A percentile compares a stretch with the other conserved stretches of the same genome.
phyloP scores from a whole-genome alignment of 53 echinoderm and acorn worm genomes.

The Apostichopus leukothele region DNA sequence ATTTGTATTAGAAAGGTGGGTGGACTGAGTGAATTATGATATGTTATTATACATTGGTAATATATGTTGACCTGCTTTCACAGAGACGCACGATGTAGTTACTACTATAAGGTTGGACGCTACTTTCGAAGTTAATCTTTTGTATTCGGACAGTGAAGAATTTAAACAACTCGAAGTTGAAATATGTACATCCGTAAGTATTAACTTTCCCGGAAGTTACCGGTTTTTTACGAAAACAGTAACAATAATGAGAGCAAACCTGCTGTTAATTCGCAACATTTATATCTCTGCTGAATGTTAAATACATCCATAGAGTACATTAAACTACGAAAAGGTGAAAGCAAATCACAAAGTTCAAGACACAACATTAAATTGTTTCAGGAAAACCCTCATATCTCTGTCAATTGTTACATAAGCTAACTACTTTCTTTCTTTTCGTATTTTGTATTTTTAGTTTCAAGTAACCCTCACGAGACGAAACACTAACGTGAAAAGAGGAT shows the following conservation, averaged over 20 bases:
- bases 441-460: not conserved
- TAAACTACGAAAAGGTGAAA: not conserved
- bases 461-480: not conserved
- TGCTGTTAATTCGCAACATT: not conserved
- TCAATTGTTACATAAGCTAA: no score
- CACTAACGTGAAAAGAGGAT: constrained; percentile 10
- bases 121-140: not conserved
- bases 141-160: not conserved
- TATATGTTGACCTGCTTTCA: not conserved
- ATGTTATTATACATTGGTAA: not conserved
- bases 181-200: constrained; percentile 17
- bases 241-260: not conserved
- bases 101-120: not conserved
- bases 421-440: not conserved
- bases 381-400: not conserved
- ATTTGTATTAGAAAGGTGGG: not conserved
- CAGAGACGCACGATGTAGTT: not conserved
- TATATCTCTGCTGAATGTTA: not conserved
- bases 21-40: not conserved
- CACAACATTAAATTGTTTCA: not conserved
- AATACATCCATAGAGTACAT: not conserved
- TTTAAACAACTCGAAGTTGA: not conserved
- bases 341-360: not conserved
- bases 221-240: no score
- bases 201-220: no score